phyloP scores from a whole-genome alignment of 2,113 vertebrate genomes.

The Narcine bancroftii region DNA sequence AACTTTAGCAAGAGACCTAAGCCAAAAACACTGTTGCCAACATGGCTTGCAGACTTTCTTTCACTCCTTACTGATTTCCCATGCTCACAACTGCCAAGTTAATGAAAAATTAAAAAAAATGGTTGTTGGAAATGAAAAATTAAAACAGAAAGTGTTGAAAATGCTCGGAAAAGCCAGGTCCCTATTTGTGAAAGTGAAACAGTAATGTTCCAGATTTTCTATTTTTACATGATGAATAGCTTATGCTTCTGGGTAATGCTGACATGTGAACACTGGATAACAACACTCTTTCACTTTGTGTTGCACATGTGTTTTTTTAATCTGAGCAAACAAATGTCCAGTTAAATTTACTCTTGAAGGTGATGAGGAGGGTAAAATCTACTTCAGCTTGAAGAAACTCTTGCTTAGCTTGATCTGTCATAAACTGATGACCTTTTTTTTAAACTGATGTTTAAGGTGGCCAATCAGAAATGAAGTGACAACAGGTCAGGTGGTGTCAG shows the following conservation, averaged over 20 bases:
- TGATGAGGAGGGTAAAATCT: too few relatives aligned
- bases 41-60: neutral
- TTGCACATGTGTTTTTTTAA: neutral
- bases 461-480: neutral
- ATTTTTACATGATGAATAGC: neutral
- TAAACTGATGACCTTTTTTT: neutral
- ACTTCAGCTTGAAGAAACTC: too few relatives aligned
- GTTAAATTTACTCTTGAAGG: too few relatives aligned
- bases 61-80: neutral
- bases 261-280: neutral
- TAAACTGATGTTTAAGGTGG: neutral
- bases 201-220: too few relatives aligned
- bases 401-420: neutral
- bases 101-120: too few relatives aligned
- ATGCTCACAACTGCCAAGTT: neutral
- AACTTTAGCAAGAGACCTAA: neutral
- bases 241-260: neutral
- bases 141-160: too few relatives aligned
- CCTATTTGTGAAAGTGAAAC: too few relatives aligned
- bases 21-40: neutral
- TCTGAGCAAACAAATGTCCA: neutral
- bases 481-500: too few relatives aligned
- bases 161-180: too few relatives aligned
- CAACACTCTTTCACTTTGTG: neutral
- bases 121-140: too few relatives aligned